These are phyloP conservation scores for Xiphorhynchus erythropygius DNA, from an alignment of 2,797 vertebrate species.

Conservation along the genomic window DNA sequence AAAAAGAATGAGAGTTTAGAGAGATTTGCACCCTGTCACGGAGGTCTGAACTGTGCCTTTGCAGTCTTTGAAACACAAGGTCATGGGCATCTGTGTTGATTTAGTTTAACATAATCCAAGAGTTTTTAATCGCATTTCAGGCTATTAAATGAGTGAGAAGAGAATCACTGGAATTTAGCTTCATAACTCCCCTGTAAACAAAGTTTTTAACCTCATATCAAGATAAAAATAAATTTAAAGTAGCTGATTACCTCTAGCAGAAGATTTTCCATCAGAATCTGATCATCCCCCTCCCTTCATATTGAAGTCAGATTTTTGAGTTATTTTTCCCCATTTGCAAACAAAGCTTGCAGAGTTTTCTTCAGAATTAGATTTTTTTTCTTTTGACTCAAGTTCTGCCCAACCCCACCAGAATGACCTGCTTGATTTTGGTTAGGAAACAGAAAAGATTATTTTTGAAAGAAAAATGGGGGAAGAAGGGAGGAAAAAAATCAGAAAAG, in stretches of 20 bases:
- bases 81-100: conserved; percentile 35
- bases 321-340: background rate
- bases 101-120: conserved; percentile 58
- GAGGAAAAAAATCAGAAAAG: background rate
- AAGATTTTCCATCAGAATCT: conserved; percentile 13
- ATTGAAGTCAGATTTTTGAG: background rate
- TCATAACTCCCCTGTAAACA: conserved; percentile 53
- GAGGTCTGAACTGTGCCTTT: conserved; percentile 15
- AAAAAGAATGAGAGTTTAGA: background rate
- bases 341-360: background rate
- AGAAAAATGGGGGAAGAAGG: background rate
- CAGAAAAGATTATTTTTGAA: background rate
- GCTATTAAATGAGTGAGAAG: conserved; percentile 55
- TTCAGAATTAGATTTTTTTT: background rate
- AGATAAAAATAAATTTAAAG: conserved; percentile 48
- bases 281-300: background rate
- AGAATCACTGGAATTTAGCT: conserved; percentile 62
- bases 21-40: background rate
- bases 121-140: conserved; percentile 60
- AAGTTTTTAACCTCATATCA: conserved; percentile 43
- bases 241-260: conserved; percentile 2
- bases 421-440: background rate
- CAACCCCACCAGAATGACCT: background rate
- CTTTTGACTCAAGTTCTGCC: background rate
- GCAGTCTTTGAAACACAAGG: conserved; percentile 40